Percentiles rank a stretch among this genome's conserved stretches.
phyloP scores from a whole-genome alignment of 2,113 vertebrate genomes.

The Aix galericulata region DNA sequence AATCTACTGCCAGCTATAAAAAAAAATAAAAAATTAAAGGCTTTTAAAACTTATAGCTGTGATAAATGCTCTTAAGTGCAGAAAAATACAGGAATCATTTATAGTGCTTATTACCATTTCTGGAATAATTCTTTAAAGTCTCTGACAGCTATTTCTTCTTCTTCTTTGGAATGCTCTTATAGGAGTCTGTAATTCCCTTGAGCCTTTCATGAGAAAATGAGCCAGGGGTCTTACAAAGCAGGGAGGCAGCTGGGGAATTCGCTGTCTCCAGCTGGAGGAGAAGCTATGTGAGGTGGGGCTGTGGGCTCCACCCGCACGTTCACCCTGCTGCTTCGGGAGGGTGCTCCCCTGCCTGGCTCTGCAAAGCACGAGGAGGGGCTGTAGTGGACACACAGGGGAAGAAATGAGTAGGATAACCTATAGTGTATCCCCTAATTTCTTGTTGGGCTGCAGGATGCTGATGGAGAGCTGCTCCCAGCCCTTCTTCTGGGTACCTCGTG shows the following conservation, averaged over 20 bases:
- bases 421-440: rapidly evolving
- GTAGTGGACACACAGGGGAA: rapidly evolving
- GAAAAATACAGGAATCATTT: not conserved
- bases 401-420: too few species aligned
- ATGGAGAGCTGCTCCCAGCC: rapidly evolving
- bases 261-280: not conserved
- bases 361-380: not conserved
- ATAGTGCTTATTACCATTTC: not conserved
- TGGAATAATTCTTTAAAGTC: not conserved
- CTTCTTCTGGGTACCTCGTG: rapidly evolving
- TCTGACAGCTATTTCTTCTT: not conserved
- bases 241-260: not conserved
- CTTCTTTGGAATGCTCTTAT: not conserved
- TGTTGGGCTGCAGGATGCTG: rapidly evolving
- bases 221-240: not conserved
- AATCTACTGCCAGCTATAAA: not conserved
- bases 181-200: not conserved
- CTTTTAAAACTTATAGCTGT: not conserved
- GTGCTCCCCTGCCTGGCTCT: not conserved
- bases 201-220: not conserved
- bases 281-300: not conserved
- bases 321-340: not conserved
- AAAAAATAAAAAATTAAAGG: not conserved
- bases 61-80: not conserved
- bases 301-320: rapidly evolving